These are phyloP conservation scores for Hemicentrotus pulcherrimus DNA, from an alignment of 35 echinoderm and acorn worm genomes.

Conservation along the genomic window DNA sequence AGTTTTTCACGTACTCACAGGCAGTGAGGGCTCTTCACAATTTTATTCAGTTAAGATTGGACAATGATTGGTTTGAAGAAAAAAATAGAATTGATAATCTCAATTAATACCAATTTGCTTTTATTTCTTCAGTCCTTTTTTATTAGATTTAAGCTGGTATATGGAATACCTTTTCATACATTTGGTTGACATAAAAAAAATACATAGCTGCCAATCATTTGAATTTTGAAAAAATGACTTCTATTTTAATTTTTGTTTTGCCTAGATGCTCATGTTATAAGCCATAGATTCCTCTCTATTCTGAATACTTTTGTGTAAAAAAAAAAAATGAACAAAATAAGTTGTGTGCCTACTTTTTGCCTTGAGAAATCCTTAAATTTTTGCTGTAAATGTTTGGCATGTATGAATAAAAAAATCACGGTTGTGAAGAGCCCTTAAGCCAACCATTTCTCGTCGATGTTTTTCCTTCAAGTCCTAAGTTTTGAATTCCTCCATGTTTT, in stretches of 20 bases:
- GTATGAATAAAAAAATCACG: no score
- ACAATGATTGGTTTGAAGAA: neutral
- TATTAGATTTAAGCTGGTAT: neutral
- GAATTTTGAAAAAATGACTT: no score
- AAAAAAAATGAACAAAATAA: no score
- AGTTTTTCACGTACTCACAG: neutral
- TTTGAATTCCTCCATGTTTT: slow-evolving; percentile 43
- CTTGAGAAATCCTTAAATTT: no score
- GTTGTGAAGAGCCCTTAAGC: neutral
- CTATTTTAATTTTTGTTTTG: no score
- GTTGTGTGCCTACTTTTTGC: no score
- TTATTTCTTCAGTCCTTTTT: neutral
- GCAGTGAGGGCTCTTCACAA: neutral
- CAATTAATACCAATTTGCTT: neutral
- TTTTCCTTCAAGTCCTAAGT: neutral
- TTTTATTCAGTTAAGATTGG: neutral
- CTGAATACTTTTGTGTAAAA: no score
- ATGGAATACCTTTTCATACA: neutral
- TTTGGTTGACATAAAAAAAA: no score
- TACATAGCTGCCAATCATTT: no score
- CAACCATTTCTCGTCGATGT: neutral
- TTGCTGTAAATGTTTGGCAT: no score
- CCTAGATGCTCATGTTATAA: no score
- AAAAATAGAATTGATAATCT: neutral
- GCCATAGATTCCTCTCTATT: no score